A percentile compares a stretch with the other conserved stretches of the same genome.
Conservation (phyloP, 1,140 invertebrate species). For the Lepeophtheirus salmonis region DNA sequence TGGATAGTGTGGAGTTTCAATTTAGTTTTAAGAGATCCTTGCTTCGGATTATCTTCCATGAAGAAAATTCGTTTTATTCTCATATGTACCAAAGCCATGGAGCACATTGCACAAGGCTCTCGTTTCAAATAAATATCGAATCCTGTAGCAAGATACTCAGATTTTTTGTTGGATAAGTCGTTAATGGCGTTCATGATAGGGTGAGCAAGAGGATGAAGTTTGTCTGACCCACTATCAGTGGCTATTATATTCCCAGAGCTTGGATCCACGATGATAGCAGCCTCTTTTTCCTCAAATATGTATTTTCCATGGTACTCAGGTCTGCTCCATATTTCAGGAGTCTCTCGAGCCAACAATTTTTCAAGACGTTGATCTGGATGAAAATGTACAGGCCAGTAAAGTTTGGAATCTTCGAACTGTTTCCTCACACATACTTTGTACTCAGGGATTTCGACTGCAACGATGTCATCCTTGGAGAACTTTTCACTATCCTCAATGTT, state of each 20-base stretch:
- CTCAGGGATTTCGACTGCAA: neutral
- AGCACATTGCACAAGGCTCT: constrained; percentile 82
- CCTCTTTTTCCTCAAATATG: neutral
- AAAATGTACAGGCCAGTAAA: neutral
- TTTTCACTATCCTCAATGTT: neutral
- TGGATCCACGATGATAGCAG: neutral
- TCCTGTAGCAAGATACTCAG: constrained; percentile 60
- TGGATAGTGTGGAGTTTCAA: constrained; percentile 53
- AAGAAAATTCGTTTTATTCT: constrained; percentile 64
- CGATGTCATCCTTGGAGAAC: neutral
- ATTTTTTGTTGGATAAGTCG: neutral
- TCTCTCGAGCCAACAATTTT: neutral
- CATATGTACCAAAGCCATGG: constrained; percentile 81
- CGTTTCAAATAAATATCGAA: constrained; percentile 61
- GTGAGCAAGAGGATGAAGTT: neutral
- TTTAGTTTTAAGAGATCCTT: constrained; percentile 48
- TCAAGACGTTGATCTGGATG: neutral
- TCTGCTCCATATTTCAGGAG: neutral
- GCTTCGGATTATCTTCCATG: constrained; percentile 30
- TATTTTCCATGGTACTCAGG: neutral
- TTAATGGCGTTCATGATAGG: neutral
- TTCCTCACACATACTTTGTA: neutral
- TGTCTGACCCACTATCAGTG: neutral
- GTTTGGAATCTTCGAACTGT: neutral
- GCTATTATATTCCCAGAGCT: neutral